Percentiles rank a stretch among this genome's conserved stretches.
Conservation (phyloP, 2,113 vertebrate genomes). For the Zingel zingel region DNA sequence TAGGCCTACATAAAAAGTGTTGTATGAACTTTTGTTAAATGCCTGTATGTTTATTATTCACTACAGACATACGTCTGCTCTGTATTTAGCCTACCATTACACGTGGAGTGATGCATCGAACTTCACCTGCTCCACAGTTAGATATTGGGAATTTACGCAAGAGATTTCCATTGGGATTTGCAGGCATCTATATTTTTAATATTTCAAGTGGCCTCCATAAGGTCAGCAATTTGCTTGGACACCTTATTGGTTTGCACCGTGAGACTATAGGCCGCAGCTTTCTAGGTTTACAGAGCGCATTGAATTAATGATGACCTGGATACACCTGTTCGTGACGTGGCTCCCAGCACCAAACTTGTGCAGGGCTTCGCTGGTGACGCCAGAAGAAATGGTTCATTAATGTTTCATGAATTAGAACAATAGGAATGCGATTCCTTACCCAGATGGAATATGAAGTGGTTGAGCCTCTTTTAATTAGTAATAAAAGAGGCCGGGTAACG, state of each 20-base stretch:
- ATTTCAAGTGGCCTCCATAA: conserved; percentile 9
- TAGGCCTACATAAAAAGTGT: background rate
- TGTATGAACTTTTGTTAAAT: background rate
- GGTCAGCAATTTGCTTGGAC: conserved; percentile 35
- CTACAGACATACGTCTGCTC: background rate
- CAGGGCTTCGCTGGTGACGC: conserved; percentile 52
- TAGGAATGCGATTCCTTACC: conserved; percentile 66
- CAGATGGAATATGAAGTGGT: conserved; percentile 67
- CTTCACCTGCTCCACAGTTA: background rate
- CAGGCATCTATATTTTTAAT: conserved; percentile 20
- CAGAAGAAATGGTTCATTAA: conserved; percentile 71
- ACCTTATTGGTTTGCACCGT: conserved; percentile 33
- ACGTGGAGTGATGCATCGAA: background rate
- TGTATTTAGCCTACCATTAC: background rate
- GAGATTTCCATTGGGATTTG: background rate
- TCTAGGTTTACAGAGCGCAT: conserved; percentile 70
- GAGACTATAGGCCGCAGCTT: conserved; percentile 61
- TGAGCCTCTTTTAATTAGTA: conserved; percentile 70
- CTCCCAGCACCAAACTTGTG: conserved; percentile 48
- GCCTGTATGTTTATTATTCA: background rate
- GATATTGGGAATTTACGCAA: background rate
- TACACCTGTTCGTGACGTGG: conserved; percentile 77
- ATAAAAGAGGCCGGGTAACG: conserved; percentile 54
- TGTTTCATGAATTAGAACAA: conserved; percentile 78
- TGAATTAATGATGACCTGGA: conserved; percentile 80